Evolutionary conservation across 2,113 vertebrate genomes (phyloP), one percentile per base, ranked within the genome.

Genomic region (Rhinoderma darwinii): DNA sequence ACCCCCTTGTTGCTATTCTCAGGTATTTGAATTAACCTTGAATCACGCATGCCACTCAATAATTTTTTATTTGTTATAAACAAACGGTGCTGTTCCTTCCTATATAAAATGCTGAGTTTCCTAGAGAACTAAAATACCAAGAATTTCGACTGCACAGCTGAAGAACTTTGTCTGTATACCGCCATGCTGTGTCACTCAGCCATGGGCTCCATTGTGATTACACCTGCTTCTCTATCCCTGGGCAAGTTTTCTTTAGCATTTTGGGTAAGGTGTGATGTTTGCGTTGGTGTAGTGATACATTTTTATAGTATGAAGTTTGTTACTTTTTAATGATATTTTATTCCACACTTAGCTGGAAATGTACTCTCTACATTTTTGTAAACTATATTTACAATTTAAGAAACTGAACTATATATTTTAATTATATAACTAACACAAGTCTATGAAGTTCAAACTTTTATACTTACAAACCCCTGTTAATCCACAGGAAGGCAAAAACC

Each of bases 201-300:
- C 68, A 32, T 35, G 51, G 50, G 47, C 50, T 30, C 43, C 74
- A 84, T 84, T 84, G 82, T 84, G 68, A 56, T 84, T 74, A 74
- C 82, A 84, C 82, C 82, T 84, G 82, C 68, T 84, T 54, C 59
- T 56, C 20, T 54, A 54, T 84, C 68, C 47, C 22, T 56, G 47
- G 17, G 37, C 4, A 32, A 20, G 47, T 56, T 84, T 82, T 41
- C 20, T 56, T 73, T 84, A 73, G 37, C 25, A 32, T 66, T 82
- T 66, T 30, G 22, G 17, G 50, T 54, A 41, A 59, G 68, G 47
- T 84, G 68, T 54, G 35, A 84, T 84, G 32, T 56, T 41, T 73
- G 68, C 32, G 35, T 84, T 84, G 82, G 82, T 74, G 82, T 74
- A 56, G 25, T 51, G 63, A 35, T 47, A 8, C 39, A 25, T 22